phyloP scores from a whole-genome alignment of 2,113 vertebrate genomes.

The Ictalurus furcatus region DNA sequence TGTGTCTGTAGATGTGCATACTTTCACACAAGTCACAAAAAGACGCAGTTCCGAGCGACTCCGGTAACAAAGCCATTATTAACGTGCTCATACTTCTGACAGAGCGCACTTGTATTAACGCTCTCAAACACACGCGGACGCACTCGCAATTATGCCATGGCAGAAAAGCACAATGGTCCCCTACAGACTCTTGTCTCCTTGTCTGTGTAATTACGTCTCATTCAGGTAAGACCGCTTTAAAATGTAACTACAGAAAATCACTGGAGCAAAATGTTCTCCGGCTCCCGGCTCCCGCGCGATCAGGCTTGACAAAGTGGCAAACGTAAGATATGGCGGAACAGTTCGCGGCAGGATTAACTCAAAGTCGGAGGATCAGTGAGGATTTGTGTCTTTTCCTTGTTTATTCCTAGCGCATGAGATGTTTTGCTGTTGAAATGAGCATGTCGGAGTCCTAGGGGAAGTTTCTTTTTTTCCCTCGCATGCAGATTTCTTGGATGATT shows the following conservation, averaged over 20 bases:
- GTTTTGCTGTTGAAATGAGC: conserved; percentile 17
- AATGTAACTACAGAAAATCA: conserved; percentile 15
- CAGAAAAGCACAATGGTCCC: conserved; percentile 15
- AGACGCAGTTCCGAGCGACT: conserved; percentile 22
- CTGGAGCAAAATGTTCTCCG: background rate
- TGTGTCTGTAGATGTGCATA: background rate
- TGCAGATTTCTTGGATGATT: conserved; percentile 2
- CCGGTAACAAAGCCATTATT: conserved; percentile 19
- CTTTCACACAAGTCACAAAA: conserved; percentile 2
- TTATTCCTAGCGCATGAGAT: conserved; percentile 1
- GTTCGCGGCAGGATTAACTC: conserved; percentile 29
- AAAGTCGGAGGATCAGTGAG: conserved; percentile 22
- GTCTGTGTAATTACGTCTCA: conserved; percentile 45
- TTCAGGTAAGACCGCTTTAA: conserved; percentile 19
- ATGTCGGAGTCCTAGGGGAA: background rate
- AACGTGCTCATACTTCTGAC: conserved; percentile 29
- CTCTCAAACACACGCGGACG: background rate
- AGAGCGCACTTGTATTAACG: conserved; percentile 17
- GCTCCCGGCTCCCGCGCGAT: conserved; percentile 3
- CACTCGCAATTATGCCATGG: background rate
- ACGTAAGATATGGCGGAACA: conserved; percentile 6
- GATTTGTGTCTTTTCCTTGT: conserved; percentile 34
- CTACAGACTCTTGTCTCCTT: background rate
- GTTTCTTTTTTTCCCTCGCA: background rate
- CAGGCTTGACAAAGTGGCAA: conserved; percentile 19